phyloP scores from a whole-genome alignment of 2,888 invertebrate genomes.

The Sipunculus nudus region DNA sequence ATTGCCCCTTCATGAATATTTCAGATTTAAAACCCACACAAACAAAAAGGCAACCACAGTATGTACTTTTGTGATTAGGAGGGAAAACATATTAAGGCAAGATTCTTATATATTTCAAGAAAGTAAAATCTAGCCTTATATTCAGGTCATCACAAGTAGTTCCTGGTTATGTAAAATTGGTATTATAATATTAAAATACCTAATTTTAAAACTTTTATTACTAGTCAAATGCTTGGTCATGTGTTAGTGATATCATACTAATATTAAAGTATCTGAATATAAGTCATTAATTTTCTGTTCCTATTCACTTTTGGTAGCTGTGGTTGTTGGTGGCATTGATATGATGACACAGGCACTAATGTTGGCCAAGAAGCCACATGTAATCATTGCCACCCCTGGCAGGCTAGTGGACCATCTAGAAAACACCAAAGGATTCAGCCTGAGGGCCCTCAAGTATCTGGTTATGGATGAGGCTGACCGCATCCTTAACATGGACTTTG shows the following conservation, averaged over 20 bases:
- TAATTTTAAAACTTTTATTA: not conserved
- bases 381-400: constrained; percentile 95
- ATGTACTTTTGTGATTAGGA: too few species aligned
- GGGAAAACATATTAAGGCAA: too few species aligned
- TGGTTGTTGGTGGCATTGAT: constrained; percentile 98
- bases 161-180: too few species aligned
- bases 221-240: not conserved
- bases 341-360: constrained; percentile 93
- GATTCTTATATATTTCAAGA: too few species aligned
- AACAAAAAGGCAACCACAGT: too few species aligned
- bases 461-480: constrained; percentile 99
- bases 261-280: not conserved
- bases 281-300: not conserved
- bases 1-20: too few species aligned
- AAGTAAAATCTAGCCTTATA: too few species aligned
- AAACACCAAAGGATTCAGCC: constrained; percentile 96
- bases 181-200: not conserved
- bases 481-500: constrained; percentile 99
- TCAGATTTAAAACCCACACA: too few species aligned
- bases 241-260: not conserved
- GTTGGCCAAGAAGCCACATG: constrained; percentile 95
- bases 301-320: constrained; percentile 70
- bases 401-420: constrained; percentile 94
- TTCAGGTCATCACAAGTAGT: too few species aligned
- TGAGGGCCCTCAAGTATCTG: constrained; percentile 86